Evolutionary conservation across 2,888 invertebrate genomes (phyloP), one percentile per base, ranked within the genome.

Genomic region (Loripinus fragilis): DNA sequence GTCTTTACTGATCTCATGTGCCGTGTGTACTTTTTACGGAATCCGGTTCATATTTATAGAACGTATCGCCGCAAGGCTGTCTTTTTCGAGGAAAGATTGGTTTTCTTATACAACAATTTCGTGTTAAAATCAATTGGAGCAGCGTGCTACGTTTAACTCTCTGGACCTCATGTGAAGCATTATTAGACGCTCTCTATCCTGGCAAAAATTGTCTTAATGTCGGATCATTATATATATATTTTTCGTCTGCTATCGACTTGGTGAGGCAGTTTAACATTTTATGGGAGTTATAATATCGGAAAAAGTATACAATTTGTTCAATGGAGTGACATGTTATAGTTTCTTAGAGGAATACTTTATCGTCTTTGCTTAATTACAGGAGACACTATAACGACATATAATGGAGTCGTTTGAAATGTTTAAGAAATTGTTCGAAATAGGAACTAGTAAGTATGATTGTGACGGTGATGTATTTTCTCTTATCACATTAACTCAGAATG

Each of bases 381-480:
- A 42, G 7, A 12, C 8, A 38, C 42, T 67, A n/a, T n/a, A n/a
- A n/a, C n/a, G n/a, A 41, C 8, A 5, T 35, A 74, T 48, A 33
- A 80, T 80, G 79, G 74, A 82, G 45, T 82, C 79, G 10, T 68
- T 82, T 35, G 82, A 82, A 79, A 65, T 79, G 41, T 79, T 82
- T 33, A 76, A 72, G 71, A 82, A 82, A 55, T 48, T 82, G 65
- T 79, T 82, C 41, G 82, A 82, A 69, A 71, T 76, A 23, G 82
- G 78, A 23, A 74, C 52, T 69, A 78, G 82, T 82, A 79, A 82
- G 82, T 79, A 71, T 80, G 12, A n/a, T n/a, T n/a, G n/a, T n/a
- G n/a, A n/a, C n/a, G n/a, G n/a, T n/a, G n/a, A n/a, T n/a, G n/a
- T n/a, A n/a, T n/a, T n/a, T n/a, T n/a, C n/a, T n/a, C n/a, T n/a